These are phyloP conservation scores for Rhinolophus sinicus DNA, from an alignment of 2,113 vertebrate species.

Conservation along the genomic window DNA sequence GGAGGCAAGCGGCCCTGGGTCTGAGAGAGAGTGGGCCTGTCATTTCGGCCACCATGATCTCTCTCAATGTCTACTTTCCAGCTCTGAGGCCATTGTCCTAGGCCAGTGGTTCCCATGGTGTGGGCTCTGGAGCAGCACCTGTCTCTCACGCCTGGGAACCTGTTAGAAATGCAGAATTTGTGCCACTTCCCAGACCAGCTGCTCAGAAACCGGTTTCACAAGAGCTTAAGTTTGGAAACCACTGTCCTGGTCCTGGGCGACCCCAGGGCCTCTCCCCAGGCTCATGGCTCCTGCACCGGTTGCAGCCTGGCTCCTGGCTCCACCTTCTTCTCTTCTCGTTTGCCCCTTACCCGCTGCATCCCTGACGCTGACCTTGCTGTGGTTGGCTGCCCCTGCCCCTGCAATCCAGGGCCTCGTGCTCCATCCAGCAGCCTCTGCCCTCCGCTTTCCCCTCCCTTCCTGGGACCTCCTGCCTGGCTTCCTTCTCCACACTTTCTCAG, in stretches of 20 bases:
- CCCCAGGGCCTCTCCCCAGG: not conserved
- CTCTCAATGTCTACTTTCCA: not conserved
- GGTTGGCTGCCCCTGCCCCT: not conserved
- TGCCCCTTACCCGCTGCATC: not conserved
- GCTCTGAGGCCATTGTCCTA: not conserved
- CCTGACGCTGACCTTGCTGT: not conserved
- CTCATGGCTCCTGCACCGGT: not conserved
- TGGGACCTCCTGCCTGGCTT: not conserved
- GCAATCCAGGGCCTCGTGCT: not conserved
- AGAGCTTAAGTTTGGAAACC: not conserved
- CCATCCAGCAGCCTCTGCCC: not conserved
- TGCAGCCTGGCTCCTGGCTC: not conserved
- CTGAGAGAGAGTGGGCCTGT: not conserved
- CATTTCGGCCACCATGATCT: accelerated
- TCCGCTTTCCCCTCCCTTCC: not conserved
- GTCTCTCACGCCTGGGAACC: accelerated
- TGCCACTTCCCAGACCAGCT: not conserved
- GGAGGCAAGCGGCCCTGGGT: not conserved
- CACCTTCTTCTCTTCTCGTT: not conserved
- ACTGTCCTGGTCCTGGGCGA: not conserved
- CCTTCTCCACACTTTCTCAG: not conserved
- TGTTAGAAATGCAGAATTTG: not conserved
- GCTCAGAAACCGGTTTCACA: not conserved
- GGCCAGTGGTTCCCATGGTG: not conserved
- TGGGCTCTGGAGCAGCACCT: not conserved